phyloP scores from a whole-genome alignment of 2,113 vertebrate species.

The Plestiodon gilberti region DNA sequence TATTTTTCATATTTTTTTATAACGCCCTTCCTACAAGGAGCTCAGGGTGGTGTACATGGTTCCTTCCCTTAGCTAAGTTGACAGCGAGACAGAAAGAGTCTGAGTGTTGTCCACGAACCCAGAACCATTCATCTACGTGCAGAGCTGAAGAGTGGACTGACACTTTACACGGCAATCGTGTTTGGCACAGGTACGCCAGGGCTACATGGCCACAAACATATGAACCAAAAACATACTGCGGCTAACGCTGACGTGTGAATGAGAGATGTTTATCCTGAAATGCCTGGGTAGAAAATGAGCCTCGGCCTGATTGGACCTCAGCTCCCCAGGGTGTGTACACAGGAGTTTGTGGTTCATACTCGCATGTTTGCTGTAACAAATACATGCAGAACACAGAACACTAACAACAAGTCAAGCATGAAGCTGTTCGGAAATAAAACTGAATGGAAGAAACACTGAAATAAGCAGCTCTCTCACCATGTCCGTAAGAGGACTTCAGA shows the following conservation, averaged over 20 bases:
- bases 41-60: too few species aligned
- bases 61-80: too few species aligned
- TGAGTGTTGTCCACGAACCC: too few species aligned
- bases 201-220: too few species aligned
- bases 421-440: background rate
- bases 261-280: background rate
- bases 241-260: background rate
- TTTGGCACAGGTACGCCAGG: too few species aligned
- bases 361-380: background rate
- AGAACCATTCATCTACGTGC: too few species aligned
- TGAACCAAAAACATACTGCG: too few species aligned
- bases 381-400: background rate
- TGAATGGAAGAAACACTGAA: rapidly evolving
- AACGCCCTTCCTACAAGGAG: too few species aligned
- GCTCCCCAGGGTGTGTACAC: background rate
- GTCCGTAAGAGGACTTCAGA: constrained; percentile 9
- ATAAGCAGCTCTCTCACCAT: background rate
- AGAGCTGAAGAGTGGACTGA: too few species aligned
- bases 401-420: background rate
- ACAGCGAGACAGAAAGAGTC: too few species aligned
- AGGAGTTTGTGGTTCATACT: background rate
- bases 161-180: too few species aligned
- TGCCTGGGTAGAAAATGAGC: background rate
- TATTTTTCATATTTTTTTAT: too few species aligned
- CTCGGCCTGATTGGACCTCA: background rate